Conservation (phyloP, 2,888 invertebrate genomes). For the Caenorhabditis sulstoni region DNA sequence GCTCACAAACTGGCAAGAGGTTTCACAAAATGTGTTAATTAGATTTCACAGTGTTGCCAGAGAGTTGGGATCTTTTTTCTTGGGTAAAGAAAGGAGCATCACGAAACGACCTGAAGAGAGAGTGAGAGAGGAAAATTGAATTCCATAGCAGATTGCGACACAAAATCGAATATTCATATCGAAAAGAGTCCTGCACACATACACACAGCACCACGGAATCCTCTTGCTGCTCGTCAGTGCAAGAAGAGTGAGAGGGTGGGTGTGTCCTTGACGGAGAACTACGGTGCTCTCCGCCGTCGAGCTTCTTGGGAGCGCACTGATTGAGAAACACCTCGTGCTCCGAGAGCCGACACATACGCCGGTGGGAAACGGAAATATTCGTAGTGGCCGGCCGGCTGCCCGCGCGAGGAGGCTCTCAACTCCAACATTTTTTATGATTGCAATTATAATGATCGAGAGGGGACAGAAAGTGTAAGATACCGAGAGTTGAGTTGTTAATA, state of each 20-base stretch:
- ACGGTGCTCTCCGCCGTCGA: constrained; percentile 42
- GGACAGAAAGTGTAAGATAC: neutral
- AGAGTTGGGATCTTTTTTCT: no score
- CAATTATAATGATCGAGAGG: constrained; percentile 41
- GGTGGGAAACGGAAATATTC: constrained; percentile 57
- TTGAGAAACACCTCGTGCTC: constrained; percentile 60
- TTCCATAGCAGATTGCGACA: constrained; percentile 49
- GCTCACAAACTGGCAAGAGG: constrained; percentile 25
- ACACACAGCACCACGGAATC: constrained; percentile 39
- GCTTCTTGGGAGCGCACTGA: constrained; percentile 34
- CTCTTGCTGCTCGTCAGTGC: neutral
- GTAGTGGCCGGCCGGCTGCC: constrained; percentile 13
- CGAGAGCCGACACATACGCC: constrained; percentile 56
- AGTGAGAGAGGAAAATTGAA: constrained; percentile 34
- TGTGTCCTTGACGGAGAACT: constrained; percentile 52
- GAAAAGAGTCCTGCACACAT: constrained; percentile 52
- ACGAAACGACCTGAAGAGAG: constrained; percentile 3
- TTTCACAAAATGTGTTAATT: constrained; percentile 49
- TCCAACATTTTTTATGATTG: constrained; percentile 54
- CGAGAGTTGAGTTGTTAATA: constrained; percentile 40
- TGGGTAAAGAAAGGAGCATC: constrained; percentile 10
- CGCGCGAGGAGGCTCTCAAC: constrained; percentile 2
- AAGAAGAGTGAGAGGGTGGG: constrained; percentile 35
- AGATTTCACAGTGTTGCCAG: constrained; percentile 4
- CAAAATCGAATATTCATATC: constrained; percentile 60